Evolutionary conservation across 2,797 vertebrate species (phyloP).

Genomic region (Decapterus maruadsi): DNA sequence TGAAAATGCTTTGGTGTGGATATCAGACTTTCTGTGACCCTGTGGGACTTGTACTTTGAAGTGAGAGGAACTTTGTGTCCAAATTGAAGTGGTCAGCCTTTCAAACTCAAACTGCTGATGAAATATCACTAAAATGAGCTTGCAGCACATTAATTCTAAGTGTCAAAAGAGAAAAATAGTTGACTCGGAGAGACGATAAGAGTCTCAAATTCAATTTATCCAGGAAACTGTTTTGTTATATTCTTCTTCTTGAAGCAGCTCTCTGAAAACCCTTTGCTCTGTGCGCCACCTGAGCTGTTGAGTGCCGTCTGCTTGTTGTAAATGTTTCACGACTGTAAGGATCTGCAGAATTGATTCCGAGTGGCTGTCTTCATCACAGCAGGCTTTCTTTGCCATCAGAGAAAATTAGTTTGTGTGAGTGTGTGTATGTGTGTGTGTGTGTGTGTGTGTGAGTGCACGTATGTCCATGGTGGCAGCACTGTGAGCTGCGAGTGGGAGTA

Average conservation of each 20-base stretch:
- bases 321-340: constrained; percentile 48
- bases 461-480: constrained; percentile 25
- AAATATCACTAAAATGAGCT: constrained; percentile 39
- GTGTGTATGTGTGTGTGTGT: constrained; percentile 11
- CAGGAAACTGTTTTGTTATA: constrained; percentile 21
- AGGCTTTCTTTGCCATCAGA: constrained; percentile 41
- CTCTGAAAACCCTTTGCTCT: constrained; percentile 30
- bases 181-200: constrained; percentile 11
- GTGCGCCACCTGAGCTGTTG: constrained; percentile 17
- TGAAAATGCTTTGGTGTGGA: not conserved
- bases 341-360: constrained; percentile 51
- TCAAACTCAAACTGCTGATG: constrained; percentile 20
- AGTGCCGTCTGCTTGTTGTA: constrained; percentile 35
- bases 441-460: not conserved
- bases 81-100: constrained; percentile 10
- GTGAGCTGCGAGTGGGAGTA: constrained; percentile 63
- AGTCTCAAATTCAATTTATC: constrained; percentile 16
- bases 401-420: constrained; percentile 1
- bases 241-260: constrained; percentile 12
- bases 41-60: constrained; percentile 2
- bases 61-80: not conserved
- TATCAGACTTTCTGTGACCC: not conserved
- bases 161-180: constrained; percentile 1
- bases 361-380: constrained; percentile 56
- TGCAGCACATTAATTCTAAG: constrained; percentile 18